Conservation (phyloP, 2,888 invertebrate genomes). For the Didymodactylos carnosus region DNA sequence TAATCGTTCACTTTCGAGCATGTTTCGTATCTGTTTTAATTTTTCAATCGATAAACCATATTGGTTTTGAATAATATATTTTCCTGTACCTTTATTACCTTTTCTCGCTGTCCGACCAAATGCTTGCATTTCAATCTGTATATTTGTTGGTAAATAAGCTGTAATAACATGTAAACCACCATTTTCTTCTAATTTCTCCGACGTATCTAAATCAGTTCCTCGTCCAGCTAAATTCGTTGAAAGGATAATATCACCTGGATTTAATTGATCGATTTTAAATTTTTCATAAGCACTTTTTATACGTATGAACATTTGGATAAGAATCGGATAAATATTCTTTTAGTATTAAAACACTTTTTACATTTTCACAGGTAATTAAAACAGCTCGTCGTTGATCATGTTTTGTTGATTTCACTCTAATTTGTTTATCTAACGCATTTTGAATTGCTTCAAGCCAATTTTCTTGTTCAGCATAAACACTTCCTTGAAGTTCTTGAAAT, state of each 20-base stretch:
- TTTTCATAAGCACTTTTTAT: not conserved
- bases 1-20: too few species aligned
- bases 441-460: conserved; percentile 2
- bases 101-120: conserved; percentile 17
- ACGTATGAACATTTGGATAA: not conserved
- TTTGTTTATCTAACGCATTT: not conserved
- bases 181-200: conserved; percentile 5
- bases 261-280: not conserved
- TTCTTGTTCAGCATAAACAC: not conserved
- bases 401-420: not conserved
- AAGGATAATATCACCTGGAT: conserved; percentile 14
- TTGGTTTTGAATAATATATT: too few species aligned
- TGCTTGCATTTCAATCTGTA: conserved; percentile 16
- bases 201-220: conserved; percentile 16
- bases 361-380: not conserved
- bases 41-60: too few species aligned
- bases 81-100: conserved; percentile 15
- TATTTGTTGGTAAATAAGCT: conserved; percentile 16
- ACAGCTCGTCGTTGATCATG: not conserved
- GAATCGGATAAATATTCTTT: not conserved
- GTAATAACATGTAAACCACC: conserved; percentile 17
- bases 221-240: conserved; percentile 17
- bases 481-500: conserved; percentile 4
- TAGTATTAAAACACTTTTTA: not conserved
- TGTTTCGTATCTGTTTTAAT: too few species aligned